phyloP scores from a whole-genome alignment of 2,797 vertebrate species.

The Sebastiscus tertius region DNA sequence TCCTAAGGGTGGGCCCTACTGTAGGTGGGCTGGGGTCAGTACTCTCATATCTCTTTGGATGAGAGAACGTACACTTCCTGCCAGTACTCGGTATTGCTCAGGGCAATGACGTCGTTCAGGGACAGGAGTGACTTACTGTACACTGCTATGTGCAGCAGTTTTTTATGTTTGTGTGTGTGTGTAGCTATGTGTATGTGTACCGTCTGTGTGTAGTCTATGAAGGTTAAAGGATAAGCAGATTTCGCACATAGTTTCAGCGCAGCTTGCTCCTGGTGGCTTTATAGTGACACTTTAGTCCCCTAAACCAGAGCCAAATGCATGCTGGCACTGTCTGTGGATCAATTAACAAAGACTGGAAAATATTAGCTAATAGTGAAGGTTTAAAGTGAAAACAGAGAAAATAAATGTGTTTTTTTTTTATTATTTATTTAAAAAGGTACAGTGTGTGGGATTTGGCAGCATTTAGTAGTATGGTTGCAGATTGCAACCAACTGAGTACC shows the following conservation, averaged over 20 bases:
- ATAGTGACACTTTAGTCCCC: not conserved
- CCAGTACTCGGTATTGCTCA: slow-evolving; percentile 13
- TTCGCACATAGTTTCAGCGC: not conserved
- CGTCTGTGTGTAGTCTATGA: not conserved
- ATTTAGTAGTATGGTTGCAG: too few species aligned
- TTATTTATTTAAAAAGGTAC: too few species aligned
- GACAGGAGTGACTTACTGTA: not conserved
- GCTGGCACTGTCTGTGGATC: not conserved
- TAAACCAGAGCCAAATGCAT: not conserved
- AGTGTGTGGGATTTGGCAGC: too few species aligned
- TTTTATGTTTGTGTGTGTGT: not conserved
- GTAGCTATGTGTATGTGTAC: not conserved
- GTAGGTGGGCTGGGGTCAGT: slow-evolving; percentile 13
- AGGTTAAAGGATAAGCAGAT: not conserved
- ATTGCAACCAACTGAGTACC: too few species aligned
- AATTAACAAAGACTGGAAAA: not conserved
- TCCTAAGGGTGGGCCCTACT: not conserved
- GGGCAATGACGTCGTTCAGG: not conserved
- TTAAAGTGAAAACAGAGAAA: not conserved
- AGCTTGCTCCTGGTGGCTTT: not conserved
- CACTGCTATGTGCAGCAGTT: not conserved
- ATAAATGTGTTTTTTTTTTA: too few species aligned
- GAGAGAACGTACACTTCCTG: not conserved
- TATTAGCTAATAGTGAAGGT: not conserved
- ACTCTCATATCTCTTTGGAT: slow-evolving; percentile 18